Evolutionary conservation across 2,797 vertebrate genomes (phyloP), one percentile per base, ranked within the genome.

Genomic region (Sylvia borin): DNA sequence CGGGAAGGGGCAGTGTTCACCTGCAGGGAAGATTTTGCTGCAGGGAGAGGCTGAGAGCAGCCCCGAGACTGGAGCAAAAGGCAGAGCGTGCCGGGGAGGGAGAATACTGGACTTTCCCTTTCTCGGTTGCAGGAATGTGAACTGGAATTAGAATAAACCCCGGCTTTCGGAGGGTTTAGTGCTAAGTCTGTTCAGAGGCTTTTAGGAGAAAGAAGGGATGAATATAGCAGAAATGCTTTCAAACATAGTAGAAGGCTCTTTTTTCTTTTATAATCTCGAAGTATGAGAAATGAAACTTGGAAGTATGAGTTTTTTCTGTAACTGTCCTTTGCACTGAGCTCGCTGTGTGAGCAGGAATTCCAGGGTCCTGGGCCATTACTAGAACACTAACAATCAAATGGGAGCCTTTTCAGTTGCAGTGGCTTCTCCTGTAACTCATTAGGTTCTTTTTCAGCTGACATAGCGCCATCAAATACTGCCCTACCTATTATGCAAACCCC

Each of bases 201-300:
- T 90, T 94, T 84, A 84, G 85, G 66, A 90, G 88, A 75, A 93
- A 50, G 90, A 86, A 92, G 65, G 90, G 64, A 75, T 81, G 70
- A 58, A 78, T 68, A 60, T 68, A 72, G 76, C 73, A 86, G 82
- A 77, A 91, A 57, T n/a, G 60, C 67, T 91, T 92, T 85, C 50
- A 94, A 60, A 67, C 54, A 8, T 48, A 54, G 36, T 14, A 38
- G 84, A 66, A 75, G 29, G 58, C 47, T 68, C 40, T 85, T 91
- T 67, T 64, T 87, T 74, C 55, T 91, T 88, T 50, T 82, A 15
- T 68, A 84, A 74, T 80, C 62, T 88, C 50, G 1, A 31, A 92
- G 55, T 12, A 58, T 57, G 54, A 92, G 76, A 88, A 93, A 80
- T 29, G 24, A 68, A 93, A 91, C 50, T 91, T 54, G 4, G 4